Evolutionary conservation across 2,797 vertebrate species (phyloP).

Genomic region (Podarcis siculus): DNA sequence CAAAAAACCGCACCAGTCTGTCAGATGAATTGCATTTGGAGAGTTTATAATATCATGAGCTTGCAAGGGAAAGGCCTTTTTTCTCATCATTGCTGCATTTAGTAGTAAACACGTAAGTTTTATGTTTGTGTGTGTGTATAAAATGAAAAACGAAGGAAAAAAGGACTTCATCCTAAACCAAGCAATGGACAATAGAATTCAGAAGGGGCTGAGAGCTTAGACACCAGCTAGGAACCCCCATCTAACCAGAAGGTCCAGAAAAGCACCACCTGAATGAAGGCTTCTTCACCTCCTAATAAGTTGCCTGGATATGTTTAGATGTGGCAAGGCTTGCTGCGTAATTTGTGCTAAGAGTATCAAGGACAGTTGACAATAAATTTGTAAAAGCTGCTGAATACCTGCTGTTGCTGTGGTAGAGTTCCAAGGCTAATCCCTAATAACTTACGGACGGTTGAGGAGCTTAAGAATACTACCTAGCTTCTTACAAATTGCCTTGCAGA

Average conservation of each 20-base stretch:
- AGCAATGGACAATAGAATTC: background rate
- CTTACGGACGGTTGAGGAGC: background rate
- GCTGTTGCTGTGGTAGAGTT: background rate
- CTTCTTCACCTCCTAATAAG: background rate
- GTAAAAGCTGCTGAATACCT: background rate
- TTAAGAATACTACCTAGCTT: background rate
- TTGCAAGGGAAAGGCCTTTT: too few relatives aligned
- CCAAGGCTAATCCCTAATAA: background rate
- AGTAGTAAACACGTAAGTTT: too few relatives aligned
- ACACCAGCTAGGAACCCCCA: background rate
- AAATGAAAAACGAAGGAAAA: too few relatives aligned
- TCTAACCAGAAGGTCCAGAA: background rate
- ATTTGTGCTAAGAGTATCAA: background rate
- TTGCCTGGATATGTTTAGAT: background rate
- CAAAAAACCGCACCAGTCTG: too few relatives aligned
- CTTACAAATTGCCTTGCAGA: background rate
- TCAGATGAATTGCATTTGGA: too few relatives aligned
- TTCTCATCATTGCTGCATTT: too few relatives aligned
- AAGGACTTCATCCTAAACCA: background rate
- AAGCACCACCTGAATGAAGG: background rate
- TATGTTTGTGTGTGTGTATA: too few relatives aligned
- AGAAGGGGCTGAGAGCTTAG: background rate
- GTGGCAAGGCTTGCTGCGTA: background rate
- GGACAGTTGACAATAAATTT: background rate
- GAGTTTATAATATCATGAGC: too few relatives aligned